Evolutionary conservation across 2,888 invertebrate genomes (phyloP).

Genomic region (Mechanitis messenoides): DNA sequence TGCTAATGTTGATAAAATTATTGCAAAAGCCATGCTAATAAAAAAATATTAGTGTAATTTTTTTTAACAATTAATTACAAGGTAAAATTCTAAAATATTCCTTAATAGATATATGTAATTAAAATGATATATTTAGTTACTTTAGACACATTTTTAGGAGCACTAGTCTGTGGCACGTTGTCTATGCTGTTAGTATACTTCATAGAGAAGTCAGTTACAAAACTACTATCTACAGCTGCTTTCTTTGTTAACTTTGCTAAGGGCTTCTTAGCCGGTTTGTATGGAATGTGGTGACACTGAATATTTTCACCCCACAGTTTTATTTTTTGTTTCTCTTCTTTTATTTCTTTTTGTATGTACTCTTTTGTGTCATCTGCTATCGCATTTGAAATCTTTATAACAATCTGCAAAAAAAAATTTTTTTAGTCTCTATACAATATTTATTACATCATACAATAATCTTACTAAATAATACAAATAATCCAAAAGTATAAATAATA

Average conservation of each 20-base stretch:
- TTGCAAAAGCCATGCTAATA: background rate
- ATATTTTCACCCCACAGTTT: constrained; percentile 70
- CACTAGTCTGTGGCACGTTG: constrained; percentile 32
- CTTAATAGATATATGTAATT: background rate
- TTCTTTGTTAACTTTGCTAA: constrained; percentile 57
- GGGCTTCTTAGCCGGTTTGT: constrained; percentile 55
- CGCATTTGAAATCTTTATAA: constrained; percentile 61
- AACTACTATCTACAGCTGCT: constrained; percentile 53
- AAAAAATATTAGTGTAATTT: background rate
- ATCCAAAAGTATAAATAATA: too few species aligned
- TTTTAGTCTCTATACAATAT: constrained; percentile 4
- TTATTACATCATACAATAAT: constrained; percentile 1
- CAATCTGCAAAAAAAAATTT: constrained; percentile 48
- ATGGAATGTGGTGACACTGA: constrained; percentile 60
- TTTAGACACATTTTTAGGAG: constrained; percentile 43
- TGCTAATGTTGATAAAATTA: background rate
- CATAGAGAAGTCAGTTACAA: constrained; percentile 71
- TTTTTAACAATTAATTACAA: too few species aligned
- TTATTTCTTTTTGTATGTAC: constrained; percentile 55
- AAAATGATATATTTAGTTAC: constrained; percentile 35
- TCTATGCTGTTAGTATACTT: constrained; percentile 48
- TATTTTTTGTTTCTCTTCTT: constrained; percentile 47
- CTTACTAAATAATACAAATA: background rate
- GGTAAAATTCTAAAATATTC: too few species aligned
- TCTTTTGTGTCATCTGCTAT: constrained; percentile 69